These are phyloP conservation scores for Meghimatium bilineatum DNA, from an alignment of 2,888 invertebrate species.

Conservation along the genomic window DNA sequence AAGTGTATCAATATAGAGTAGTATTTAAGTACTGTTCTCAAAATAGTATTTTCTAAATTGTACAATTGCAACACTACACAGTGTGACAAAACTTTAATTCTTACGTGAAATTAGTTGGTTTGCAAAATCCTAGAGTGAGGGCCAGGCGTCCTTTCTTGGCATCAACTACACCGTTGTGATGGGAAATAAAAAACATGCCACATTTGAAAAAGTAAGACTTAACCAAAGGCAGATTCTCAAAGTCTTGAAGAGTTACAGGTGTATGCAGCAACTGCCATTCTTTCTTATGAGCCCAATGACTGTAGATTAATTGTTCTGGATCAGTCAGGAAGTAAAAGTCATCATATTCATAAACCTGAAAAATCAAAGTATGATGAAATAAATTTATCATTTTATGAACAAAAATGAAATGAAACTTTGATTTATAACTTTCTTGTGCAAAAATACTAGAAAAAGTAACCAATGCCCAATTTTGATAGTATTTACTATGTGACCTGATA, in stretches of 20 bases:
- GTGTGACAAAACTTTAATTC: background rate
- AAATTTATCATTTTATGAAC: background rate
- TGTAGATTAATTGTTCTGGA: slow-evolving; percentile 83
- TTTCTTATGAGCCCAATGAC: slow-evolving; percentile 75
- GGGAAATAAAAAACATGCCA: slow-evolving; percentile 74
- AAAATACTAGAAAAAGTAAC: too few species aligned
- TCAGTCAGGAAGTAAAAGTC: slow-evolving; percentile 99
- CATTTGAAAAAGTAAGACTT: slow-evolving; percentile 78
- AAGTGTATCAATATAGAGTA: too few species aligned
- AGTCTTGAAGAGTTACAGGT: slow-evolving; percentile 70
- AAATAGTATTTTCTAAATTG: too few species aligned
- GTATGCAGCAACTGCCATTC: slow-evolving; percentile 75
- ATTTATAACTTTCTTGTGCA: too few species aligned
- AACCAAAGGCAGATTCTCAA: slow-evolving; percentile 76
- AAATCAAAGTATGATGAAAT: too few species aligned
- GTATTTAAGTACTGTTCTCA: too few species aligned
- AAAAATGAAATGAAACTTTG: background rate
- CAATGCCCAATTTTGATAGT: too few species aligned
- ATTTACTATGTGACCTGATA: too few species aligned
- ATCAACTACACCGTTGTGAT: slow-evolving; percentile 74
- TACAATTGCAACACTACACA: background rate
- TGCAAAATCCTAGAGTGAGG: slow-evolving; percentile 74
- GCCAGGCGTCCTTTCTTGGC: slow-evolving; percentile 74
- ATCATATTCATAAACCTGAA: slow-evolving; percentile 92
- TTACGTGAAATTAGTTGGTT: slow-evolving; percentile 76